Conservation (phyloP, 2,113 vertebrate genomes). For the Alexandromys fortis region DNA sequence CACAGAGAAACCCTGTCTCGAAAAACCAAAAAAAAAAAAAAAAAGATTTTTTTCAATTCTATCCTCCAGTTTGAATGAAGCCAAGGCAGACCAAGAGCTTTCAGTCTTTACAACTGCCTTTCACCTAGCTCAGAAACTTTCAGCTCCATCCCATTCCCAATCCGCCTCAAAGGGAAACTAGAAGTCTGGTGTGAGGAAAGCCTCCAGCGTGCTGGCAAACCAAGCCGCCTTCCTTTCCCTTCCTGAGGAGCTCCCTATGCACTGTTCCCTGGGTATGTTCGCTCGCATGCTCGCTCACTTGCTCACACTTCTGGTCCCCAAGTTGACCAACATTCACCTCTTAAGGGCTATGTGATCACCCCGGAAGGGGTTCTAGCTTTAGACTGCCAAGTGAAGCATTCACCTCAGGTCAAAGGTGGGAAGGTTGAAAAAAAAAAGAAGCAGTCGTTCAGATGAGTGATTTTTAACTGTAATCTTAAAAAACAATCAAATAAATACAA, state of each 20-base stretch:
- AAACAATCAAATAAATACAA: not conserved
- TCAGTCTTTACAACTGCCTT: too few relatives aligned
- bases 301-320: not conserved
- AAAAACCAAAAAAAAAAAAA: too few relatives aligned
- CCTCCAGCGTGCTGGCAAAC: not conserved
- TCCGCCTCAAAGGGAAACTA: not conserved
- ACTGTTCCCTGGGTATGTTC: not conserved
- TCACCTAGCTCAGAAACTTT: not conserved
- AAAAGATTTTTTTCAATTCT: not conserved
- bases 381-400: not conserved
- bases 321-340: not conserved
- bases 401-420: not conserved
- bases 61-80: not conserved
- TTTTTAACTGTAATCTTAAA: not conserved
- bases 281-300: fast-evolving
- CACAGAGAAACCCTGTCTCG: too few relatives aligned
- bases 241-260: too few relatives aligned
- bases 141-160: not conserved
- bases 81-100: not conserved
- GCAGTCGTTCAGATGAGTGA: not conserved
- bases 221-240: not conserved
- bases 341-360: not conserved
- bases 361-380: not conserved
- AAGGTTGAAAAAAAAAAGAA: not conserved
- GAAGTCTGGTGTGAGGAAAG: not conserved